Evolutionary conservation across 2,797 vertebrate genomes (phyloP), one percentile per base, ranked within the genome.

Genomic region (Limosa lapponica): DNA sequence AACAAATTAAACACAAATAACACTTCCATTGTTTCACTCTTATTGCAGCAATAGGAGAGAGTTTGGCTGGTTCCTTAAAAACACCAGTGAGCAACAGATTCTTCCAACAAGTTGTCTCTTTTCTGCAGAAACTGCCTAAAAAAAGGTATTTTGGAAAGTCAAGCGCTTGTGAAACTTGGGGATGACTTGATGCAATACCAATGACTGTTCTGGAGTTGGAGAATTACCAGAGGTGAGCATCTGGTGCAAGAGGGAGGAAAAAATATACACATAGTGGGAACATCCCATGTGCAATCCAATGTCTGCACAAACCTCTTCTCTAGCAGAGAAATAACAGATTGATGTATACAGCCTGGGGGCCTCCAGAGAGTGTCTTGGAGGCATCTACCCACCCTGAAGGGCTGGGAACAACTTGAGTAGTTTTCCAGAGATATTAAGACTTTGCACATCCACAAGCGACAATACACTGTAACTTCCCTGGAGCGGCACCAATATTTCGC

Each of bases 61-160:
- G 36, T 48, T 90, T 90, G 82, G 70, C 66, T 82, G 57, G 22
- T 28, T 67, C 59, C 44, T 67, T 73, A 79, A 89, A 81, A 93
- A 37, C 72, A 87, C 17, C 74, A 92, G 34, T 24, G 34, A 93
- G 83, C 49, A 82, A 78, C 0, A 87, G 64, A 78, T 87, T 82
- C 65, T 82, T 71, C 27, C 54, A 66, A 54, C 15, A 5, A 78
- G 34, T 27, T 7, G 1, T 46, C 65, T 48, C 34, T 51, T 82
- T 85, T 54, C 70, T 61, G 30, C 73, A 91, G 80, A 94, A 91
- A 67, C 28, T 62, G 81, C 70, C 88, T 89, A 75, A 87, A 72
- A 94, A 95, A 89, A 86, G 59, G 51, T 89, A 70, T 93, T 96
- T 95, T 49, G 48, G 75, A 79, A 96, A 92, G 74, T 28, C 12